Base-by-base conservation (phyloP, 2,797 vertebrate species). In the Argya squamiceps region DNA sequence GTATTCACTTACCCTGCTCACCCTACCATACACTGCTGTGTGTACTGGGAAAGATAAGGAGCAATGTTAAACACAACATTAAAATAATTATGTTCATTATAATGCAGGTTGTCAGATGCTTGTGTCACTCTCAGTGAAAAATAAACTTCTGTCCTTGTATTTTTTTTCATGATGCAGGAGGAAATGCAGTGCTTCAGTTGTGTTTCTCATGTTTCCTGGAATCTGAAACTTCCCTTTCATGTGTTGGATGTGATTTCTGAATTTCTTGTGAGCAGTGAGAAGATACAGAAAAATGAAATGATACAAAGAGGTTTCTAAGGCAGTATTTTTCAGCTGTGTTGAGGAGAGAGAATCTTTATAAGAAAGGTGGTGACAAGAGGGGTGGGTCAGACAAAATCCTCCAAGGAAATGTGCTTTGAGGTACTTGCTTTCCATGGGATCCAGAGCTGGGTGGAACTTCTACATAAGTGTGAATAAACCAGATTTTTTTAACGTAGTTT, bases 61-160 rank as follows among this genome's bases (percentile, higher is more conserved):
- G 84, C 52, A 44, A 2, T 29, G 53, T 88, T 91, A 88, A 94
- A 85, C 77, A 65, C 53, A 49, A 37, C 69, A 50, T 44, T 60
- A 62, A 85, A 88, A 83, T 80, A 89, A 80, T 62, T 50, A 55
- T 22, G 50, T 83, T 76, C 37, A 30, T 73, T 84, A 20, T 76
- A 81, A 69, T 87, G 59, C 76, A 53, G 41, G 65, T 79, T 95
- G 87, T 91, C 89, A 78, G 91, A 65, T 59, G 65, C 36, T 89
- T 77, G 10, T 68, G 68, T 82, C 68, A 44, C 68, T 89, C 84
- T 76, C 3, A 0, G 78, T 86, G 87, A 89, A 85, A 84, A 92
- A 85, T 58, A 84, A 91, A 88, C 46, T 85, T 76, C 56, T 77
- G 27, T 47, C 23, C 76, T 65, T 44, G 1, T 21, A 6, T 32